A percentile compares a stretch with the other conserved stretches of the same genome.
Conservation (phyloP, 2,797 vertebrate genomes). For the Xerus rutilus region DNA sequence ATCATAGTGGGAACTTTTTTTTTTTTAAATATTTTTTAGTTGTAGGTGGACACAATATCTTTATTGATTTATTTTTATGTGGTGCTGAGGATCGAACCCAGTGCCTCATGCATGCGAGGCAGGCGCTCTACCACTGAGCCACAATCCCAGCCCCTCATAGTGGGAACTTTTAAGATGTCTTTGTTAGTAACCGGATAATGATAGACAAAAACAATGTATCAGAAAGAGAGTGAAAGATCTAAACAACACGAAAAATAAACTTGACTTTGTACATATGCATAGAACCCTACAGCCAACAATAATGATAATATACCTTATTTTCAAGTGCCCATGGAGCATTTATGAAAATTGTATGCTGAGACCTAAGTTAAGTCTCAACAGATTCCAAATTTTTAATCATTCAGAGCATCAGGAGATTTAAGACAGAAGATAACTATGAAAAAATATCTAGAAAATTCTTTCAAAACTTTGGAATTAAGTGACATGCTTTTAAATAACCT, state of each 20-base stretch:
- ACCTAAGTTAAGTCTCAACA: slow-evolving; percentile 9
- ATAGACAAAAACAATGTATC: neutral
- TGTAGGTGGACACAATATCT: no score
- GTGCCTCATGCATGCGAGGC: no score
- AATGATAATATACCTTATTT: neutral
- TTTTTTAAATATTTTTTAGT: no score
- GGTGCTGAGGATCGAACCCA: no score
- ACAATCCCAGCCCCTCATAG: no score
- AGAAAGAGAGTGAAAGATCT: neutral
- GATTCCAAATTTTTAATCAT: slow-evolving; percentile 16
- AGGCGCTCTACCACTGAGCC: no score
- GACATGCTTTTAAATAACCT: slow-evolving; percentile 10
- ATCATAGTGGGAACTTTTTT: neutral
- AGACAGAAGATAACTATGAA: neutral
- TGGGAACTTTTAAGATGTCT: neutral
- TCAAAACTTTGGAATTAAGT: neutral
- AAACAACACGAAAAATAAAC: neutral
- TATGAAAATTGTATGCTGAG: neutral
- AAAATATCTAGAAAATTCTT: slow-evolving; percentile 11
- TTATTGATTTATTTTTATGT: no score
- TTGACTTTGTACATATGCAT: neutral
- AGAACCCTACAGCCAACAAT: neutral
- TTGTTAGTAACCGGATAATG: neutral
- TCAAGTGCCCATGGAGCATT: neutral
- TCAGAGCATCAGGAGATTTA: neutral